These are phyloP conservation scores for Carduelis carduelis DNA, from an alignment of 2,797 vertebrate genomes.

Conservation along the genomic window DNA sequence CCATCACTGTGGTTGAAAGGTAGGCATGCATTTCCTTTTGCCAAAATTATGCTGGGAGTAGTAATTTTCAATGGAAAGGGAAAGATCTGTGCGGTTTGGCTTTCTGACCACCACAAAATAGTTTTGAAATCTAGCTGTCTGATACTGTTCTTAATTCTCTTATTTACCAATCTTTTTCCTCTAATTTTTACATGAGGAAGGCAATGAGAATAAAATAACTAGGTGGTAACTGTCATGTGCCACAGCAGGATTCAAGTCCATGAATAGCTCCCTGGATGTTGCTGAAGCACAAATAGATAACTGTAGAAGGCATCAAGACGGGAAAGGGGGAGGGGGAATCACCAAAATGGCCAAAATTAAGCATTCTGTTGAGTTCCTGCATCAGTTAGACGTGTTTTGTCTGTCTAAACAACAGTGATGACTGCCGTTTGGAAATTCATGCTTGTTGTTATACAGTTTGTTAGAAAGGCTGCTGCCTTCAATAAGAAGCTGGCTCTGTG, in stretches of 20 bases:
- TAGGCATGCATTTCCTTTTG: background rate
- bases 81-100: background rate
- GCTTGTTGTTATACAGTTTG: background rate
- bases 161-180: background rate
- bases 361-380: background rate
- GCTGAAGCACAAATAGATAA: background rate
- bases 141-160: background rate
- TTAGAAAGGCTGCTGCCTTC: background rate
- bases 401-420: background rate
- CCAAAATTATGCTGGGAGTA: background rate
- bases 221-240: accelerated
- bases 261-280: background rate
- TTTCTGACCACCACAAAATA: background rate
- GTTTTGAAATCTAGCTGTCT: background rate
- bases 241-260: background rate
- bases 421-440: background rate
- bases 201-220: background rate
- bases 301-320: background rate
- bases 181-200: background rate
- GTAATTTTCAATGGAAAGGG: background rate
- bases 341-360: background rate
- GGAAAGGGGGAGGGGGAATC: background rate
- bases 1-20: background rate
- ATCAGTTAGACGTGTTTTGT: background rate
- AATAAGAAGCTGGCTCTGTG: background rate